phyloP scores from a whole-genome alignment of 1,140 invertebrate species.

The Homalodisca vitripennis region DNA sequence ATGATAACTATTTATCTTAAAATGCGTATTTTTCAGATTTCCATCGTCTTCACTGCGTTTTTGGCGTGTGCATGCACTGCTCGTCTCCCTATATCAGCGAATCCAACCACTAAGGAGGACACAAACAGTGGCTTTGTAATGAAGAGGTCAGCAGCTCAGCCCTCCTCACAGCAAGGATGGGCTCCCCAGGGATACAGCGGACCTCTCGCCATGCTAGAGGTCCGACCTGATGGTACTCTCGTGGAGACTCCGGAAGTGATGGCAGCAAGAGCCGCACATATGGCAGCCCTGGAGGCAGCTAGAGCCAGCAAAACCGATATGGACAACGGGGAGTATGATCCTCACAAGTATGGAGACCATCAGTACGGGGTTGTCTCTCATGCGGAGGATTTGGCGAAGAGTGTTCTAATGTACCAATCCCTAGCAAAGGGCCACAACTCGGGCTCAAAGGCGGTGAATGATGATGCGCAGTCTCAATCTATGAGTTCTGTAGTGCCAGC shows the following conservation, averaged over 20 bases:
- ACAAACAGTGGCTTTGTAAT: too few relatives aligned
- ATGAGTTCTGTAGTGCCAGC: neutral
- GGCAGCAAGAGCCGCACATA: slow-evolving; percentile 55
- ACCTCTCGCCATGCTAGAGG: slow-evolving; percentile 6
- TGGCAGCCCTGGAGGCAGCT: slow-evolving; percentile 56
- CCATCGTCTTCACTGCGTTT: too few relatives aligned
- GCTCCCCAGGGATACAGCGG: slow-evolving; percentile 42
- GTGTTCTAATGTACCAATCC: neutral
- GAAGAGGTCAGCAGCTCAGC: too few relatives aligned
- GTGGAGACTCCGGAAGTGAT: slow-evolving; percentile 58
- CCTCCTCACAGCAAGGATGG: too few relatives aligned
- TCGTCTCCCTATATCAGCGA: too few relatives aligned
- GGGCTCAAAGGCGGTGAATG: too few relatives aligned
- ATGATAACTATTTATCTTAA: too few relatives aligned
- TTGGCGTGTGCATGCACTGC: too few relatives aligned
- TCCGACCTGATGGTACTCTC: slow-evolving; percentile 58
- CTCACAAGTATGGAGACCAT: neutral
- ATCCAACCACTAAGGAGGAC: too few relatives aligned
- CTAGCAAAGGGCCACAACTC: too few relatives aligned
- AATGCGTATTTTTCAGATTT: too few relatives aligned
- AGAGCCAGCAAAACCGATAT: slow-evolving; percentile 41
- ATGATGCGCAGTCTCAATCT: too few relatives aligned
- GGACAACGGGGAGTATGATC: slow-evolving; percentile 7
- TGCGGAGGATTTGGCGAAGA: neutral
- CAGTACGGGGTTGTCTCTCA: neutral